Evolutionary conservation across 2,888 invertebrate species (phyloP), one percentile per base, ranked within the genome.

Genomic region (Griposia aprilina): DNA sequence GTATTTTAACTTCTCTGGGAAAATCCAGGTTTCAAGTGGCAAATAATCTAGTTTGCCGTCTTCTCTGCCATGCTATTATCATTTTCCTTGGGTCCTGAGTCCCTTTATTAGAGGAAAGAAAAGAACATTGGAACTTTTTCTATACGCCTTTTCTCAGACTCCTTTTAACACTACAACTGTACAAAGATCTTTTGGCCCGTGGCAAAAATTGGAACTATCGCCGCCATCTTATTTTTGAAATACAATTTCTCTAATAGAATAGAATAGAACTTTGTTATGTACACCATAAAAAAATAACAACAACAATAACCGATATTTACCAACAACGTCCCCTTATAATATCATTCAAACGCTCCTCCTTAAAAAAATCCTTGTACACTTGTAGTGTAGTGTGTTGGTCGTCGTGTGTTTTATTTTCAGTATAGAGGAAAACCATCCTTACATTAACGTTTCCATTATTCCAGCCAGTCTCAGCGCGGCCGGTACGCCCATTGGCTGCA

Each of bases 401-500:
- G 50, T 50, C 15, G 13, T 57, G 57, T n/a, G 57, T 59, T 11
- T 55, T 59, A 15, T 59, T 45, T 45, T 52, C 20, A 20, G 7
- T 15, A 1, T 59, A 23, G 0, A 52, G 3, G 13, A 10, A 74
- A 20, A 23, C 11, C 4, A 65, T 45, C 11, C 26, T 41, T 26
- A 41, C 17, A 41, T 41, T 11, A 11, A 26, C 8, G 36, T 70
- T 62, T 72, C n/a, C 71, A 7, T 83, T 72, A 52, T 93, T 93
- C 0, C 95, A 98, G 98, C 98, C 1, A 98, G 98, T 93, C 95
- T 98, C 83, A 97, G 97, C 60, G 96, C 98, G 0, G 97, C 97
- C 1, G 97, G 97, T 0, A 98, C 98, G 0, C 98, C 98, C 0
- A 94, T 98, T 45, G 98, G 98, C 15, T 98, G 98, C 89, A 97